Base-by-base conservation (phyloP, 2,888 invertebrate species). In the Deilephila elpenor region DNA sequence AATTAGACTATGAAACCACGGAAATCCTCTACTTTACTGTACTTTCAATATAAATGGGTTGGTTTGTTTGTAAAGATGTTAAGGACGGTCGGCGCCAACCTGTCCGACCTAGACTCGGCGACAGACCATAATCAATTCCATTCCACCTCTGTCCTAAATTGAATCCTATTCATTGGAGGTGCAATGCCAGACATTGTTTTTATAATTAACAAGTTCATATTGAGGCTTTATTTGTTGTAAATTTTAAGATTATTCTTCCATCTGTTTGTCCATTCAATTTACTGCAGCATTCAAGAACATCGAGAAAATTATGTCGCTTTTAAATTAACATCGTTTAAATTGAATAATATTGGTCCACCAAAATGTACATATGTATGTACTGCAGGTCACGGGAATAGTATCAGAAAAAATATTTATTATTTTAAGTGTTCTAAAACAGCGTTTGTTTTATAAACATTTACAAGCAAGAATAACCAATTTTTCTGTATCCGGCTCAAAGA, bases 91-190 rank as follows among this genome's bases (percentile, higher is more conserved):
- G 64, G 64, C 59, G 67, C 20, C 34, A 64, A 37, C 59, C 62
- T 53, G 61, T 17, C 59, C 25, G 64, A 59, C 64, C 59, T 60
- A 56, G 59, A 25, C 72, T 67, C 59, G 56, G 53, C 73, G 74
- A 70, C 62, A 74, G 74, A 78, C 76, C 74, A 17, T 84, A 83
- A 88, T 88, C 87, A 85, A 87, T 87, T 84, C 81, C 76, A 77
- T 87, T 84, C 82, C 76, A 78, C 77, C 84, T 81, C 78, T 79
- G 81, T 84, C 83, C 80, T 76, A 59, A 67, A 73, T 77, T 76
- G 77, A 79, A 79, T 72, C 64, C 25, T 34, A 37, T 64, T 64
- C 7, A 44, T 44, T 44, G 44, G 44, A 44, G 44, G 44, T 44
- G 44, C 14, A 11, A 11, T 44, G 44, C 44, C 14, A 44, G 8